These are phyloP conservation scores for Xenopus borealis DNA, from an alignment of 2,113 vertebrate species.

Conservation along the genomic window DNA sequence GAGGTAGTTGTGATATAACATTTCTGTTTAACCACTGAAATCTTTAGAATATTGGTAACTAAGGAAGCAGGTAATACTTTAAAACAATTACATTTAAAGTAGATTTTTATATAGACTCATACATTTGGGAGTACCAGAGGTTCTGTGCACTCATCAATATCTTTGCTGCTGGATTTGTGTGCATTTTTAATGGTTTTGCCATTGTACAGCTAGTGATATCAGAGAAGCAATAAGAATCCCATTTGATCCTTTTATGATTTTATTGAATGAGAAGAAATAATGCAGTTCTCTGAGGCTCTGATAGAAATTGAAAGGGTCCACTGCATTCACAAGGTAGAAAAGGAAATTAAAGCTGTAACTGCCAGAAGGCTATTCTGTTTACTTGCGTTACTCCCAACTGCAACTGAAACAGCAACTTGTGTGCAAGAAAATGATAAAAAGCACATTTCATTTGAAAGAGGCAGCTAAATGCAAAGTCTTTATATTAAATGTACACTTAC, in stretches of 20 bases:
- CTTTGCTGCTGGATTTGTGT: conserved; percentile 1
- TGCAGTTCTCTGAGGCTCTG: conserved; percentile 3
- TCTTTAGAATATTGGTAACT: not conserved
- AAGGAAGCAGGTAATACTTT: not conserved
- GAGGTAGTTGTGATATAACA: too few species aligned
- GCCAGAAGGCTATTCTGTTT: not conserved
- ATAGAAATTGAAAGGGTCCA: conserved; percentile 16
- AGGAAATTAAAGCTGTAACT: not conserved
- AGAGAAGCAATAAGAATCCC: conserved; percentile 19
- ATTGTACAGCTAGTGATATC: conserved; percentile 6
- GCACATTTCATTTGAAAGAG: too few species aligned
- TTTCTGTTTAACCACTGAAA: not conserved
- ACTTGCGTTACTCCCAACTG: too few species aligned
- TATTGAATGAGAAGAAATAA: conserved; percentile 29
- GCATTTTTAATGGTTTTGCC: conserved; percentile 13
- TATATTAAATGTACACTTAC: too few species aligned
- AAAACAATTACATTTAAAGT: not conserved
- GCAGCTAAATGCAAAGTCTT: too few species aligned
- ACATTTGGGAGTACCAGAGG: not conserved
- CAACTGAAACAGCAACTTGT: too few species aligned
- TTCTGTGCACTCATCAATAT: not conserved
- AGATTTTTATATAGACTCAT: not conserved
- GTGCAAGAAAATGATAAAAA: too few species aligned
- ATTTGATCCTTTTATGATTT: conserved; percentile 22
- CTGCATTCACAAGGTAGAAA: conserved; percentile 6